phyloP scores from a whole-genome alignment of 2,797 vertebrate species.

The Dryobates pubescens region DNA sequence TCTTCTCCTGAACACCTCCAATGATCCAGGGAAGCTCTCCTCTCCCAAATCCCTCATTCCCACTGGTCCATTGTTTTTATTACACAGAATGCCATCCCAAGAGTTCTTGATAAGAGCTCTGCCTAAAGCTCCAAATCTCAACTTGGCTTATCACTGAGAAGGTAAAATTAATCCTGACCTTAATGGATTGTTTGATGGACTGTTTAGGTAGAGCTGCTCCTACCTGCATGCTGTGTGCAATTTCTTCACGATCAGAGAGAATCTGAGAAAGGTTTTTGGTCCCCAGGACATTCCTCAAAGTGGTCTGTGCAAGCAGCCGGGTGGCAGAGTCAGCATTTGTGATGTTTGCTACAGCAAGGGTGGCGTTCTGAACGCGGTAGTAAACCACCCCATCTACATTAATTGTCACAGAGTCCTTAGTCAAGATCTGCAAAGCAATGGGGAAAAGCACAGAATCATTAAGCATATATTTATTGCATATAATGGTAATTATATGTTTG shows the following conservation, averaged over 20 bases:
- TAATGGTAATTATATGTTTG: background rate
- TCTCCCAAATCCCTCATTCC: background rate
- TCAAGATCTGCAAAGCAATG: constrained; percentile 84
- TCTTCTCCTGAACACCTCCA: too few species aligned
- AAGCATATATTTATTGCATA: background rate
- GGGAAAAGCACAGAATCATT: background rate
- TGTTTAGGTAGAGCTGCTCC: background rate
- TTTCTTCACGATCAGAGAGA: constrained; percentile 94
- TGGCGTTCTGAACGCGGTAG: constrained; percentile 94
- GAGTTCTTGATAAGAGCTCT: background rate
- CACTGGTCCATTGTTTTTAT: background rate
- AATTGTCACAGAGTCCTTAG: constrained; percentile 94
- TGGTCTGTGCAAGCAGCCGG: constrained; percentile 92
- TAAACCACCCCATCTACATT: constrained; percentile 96
- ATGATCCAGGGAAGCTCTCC: background rate
- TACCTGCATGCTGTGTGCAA: constrained; percentile 97
- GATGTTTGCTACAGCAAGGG: constrained; percentile 92
- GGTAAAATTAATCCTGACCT: background rate
- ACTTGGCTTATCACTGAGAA: background rate
- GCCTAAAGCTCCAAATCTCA: background rate
- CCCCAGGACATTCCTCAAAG: constrained; percentile 93
- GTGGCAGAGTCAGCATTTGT: constrained; percentile 94
- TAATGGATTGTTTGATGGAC: background rate
- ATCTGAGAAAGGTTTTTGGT: constrained; percentile 96
- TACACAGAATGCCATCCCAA: background rate